phyloP scores from a whole-genome alignment of 2,888 invertebrate genomes.

The Tubulanus polymorphus region DNA sequence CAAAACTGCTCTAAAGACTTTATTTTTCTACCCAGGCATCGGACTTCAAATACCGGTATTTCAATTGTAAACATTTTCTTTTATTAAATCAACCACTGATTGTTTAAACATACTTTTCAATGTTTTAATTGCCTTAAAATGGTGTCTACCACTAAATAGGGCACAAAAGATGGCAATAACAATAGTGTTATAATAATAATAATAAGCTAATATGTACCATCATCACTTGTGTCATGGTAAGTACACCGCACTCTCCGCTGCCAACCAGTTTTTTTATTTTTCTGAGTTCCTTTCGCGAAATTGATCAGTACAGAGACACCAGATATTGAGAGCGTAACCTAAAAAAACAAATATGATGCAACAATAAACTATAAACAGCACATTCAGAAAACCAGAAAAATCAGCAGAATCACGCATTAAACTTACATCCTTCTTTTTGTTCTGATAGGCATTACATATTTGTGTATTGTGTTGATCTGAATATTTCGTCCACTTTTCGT shows the following conservation, averaged over 20 bases:
- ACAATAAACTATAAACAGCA: neutral
- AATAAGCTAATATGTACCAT: neutral
- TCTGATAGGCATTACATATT: conserved; percentile 28
- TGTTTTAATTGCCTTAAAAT: too few species aligned
- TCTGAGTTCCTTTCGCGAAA: conserved; percentile 40
- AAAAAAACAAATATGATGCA: neutral
- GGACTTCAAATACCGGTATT: too few species aligned
- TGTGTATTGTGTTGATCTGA: conserved; percentile 20
- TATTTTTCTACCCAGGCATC: too few species aligned
- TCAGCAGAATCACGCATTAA: neutral
- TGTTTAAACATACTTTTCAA: too few species aligned
- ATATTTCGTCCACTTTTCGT: conserved; percentile 36
- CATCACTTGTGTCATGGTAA: conserved; percentile 19
- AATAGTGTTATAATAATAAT: neutral
- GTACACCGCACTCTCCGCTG: conserved; percentile 33
- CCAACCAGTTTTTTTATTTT: conserved; percentile 46
- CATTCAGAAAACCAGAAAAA: neutral
- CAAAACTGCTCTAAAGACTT: too few species aligned
- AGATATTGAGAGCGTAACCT: neutral
- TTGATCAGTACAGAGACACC: conserved; percentile 28
- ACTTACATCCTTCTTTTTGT: conserved; percentile 28
- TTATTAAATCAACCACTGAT: too few species aligned
- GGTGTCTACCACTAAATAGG: too few species aligned
- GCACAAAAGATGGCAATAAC: too few species aligned
- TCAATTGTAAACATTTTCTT: too few species aligned